Percentiles rank a stretch among this genome's conserved stretches.
phyloP scores from a whole-genome alignment of 2,888 invertebrate genomes.

The Rhingia rostrata region DNA sequence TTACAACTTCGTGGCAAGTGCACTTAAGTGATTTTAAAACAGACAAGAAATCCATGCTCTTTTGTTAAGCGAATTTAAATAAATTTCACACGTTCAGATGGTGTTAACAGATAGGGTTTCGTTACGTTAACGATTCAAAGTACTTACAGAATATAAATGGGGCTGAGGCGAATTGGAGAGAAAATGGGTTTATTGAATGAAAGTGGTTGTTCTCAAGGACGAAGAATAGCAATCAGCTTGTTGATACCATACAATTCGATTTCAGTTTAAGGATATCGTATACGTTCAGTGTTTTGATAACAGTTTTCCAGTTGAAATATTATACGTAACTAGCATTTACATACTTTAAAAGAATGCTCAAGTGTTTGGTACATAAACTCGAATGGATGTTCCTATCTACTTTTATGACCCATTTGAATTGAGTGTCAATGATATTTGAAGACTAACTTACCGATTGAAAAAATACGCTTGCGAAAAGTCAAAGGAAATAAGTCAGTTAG shows the following conservation, averaged over 20 bases:
- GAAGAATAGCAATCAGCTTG: constrained; percentile 26
- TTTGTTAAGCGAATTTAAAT: constrained; percentile 35
- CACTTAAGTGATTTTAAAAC: constrained; percentile 14
- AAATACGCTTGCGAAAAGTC: too few species aligned
- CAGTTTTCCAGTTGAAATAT: constrained; percentile 15
- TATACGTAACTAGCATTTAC: constrained; percentile 6
- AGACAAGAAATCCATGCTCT: constrained; percentile 1
- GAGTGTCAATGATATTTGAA: too few species aligned
- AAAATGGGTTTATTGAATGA: constrained; percentile 38
- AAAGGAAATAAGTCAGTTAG: too few species aligned
- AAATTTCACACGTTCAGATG: constrained; percentile 19
- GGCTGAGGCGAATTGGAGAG: not conserved
- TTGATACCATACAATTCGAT: not conserved
- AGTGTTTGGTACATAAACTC: not conserved
- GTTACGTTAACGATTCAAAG: constrained; percentile 2
- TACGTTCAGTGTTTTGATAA: constrained; percentile 12
- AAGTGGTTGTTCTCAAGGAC: constrained; percentile 28
- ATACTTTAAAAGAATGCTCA: not conserved
- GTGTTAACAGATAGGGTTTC: constrained; percentile 1
- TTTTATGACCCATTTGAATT: not conserved
- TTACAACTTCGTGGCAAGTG: constrained; percentile 7
- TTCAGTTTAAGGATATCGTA: constrained; percentile 18
- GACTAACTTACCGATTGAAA: too few species aligned
- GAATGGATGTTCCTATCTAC: not conserved
- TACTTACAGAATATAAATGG: constrained; percentile 35